Conservation (phyloP, 2,888 invertebrate genomes). For the Xylocampa areola region DNA sequence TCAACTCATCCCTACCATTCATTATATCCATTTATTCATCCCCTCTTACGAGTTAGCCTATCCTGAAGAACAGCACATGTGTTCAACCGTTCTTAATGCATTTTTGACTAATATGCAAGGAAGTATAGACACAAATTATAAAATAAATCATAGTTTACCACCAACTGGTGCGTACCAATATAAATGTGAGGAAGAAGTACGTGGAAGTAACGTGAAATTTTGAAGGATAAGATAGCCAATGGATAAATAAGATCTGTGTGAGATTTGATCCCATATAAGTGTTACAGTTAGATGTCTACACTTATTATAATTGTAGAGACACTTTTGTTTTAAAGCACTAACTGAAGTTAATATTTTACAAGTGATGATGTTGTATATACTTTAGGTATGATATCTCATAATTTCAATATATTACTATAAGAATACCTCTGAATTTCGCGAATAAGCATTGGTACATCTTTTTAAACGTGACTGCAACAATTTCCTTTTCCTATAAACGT, state of each 20-base stretch:
- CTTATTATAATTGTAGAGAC: too few species aligned
- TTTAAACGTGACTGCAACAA: constrained; percentile 31
- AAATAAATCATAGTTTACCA: constrained; percentile 13
- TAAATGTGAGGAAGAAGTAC: constrained; percentile 17
- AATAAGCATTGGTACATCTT: too few species aligned
- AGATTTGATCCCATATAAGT: constrained; percentile 48
- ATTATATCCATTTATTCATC: constrained; percentile 58
- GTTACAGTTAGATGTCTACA: constrained; percentile 18
- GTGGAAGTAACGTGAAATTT: constrained; percentile 13
- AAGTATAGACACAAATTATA: constrained; percentile 29
- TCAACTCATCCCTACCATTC: constrained; percentile 73
- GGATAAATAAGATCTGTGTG: constrained; percentile 15
- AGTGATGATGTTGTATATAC: too few species aligned
- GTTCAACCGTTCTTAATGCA: constrained; percentile 36
- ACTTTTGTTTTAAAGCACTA: too few species aligned
- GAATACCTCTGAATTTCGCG: too few species aligned
- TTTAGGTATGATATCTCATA: too few species aligned
- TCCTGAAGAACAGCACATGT: constrained; percentile 32
- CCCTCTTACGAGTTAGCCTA: constrained; percentile 51
- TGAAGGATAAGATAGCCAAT: constrained; percentile 17
- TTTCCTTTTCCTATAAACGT: constrained; percentile 30
- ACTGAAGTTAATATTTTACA: too few species aligned
- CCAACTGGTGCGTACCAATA: constrained; percentile 6
- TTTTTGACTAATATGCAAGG: constrained; percentile 49
- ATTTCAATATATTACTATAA: too few species aligned